phyloP scores from a whole-genome alignment of 2,113 vertebrate species.

The Dascyllus trimaculatus region DNA sequence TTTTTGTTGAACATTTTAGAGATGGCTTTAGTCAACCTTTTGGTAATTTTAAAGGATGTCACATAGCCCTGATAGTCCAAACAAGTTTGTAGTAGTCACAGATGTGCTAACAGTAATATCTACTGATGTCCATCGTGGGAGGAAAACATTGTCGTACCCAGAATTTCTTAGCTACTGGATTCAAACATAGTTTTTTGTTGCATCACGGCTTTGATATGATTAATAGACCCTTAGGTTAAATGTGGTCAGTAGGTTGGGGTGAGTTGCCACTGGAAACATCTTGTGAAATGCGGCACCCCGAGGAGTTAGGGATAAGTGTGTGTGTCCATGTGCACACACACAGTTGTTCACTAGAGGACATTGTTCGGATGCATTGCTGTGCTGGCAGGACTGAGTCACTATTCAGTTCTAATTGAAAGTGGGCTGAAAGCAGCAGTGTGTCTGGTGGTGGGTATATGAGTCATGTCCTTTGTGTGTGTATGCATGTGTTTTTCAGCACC shows the following conservation, averaged over 20 bases:
- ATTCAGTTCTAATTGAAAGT: constrained; percentile 70
- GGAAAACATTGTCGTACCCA: too few species aligned
- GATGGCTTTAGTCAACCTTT: neutral
- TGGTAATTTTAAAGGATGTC: neutral
- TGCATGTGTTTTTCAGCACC: constrained; percentile 16
- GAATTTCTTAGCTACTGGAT: too few species aligned
- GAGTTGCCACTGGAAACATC: constrained; percentile 35
- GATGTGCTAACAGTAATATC: too few species aligned
- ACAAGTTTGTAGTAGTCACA: neutral
- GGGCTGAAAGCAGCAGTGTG: constrained; percentile 62
- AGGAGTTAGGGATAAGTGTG: constrained; percentile 1
- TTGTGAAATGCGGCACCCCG: constrained; percentile 42
- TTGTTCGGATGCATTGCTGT: constrained; percentile 65
- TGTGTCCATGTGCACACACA: neutral
- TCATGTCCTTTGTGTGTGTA: constrained; percentile 42
- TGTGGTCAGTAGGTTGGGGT: neutral
- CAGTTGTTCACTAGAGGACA: constrained; percentile 34
- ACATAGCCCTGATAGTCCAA: too few species aligned
- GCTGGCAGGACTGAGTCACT: constrained; percentile 76
- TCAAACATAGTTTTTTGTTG: too few species aligned
- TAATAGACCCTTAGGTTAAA: neutral
- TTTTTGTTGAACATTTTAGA: neutral
- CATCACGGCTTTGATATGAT: too few species aligned
- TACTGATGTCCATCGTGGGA: too few species aligned
- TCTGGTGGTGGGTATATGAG: constrained; percentile 54